Conservation (phyloP, 1,140 invertebrate genomes). For the Parasteatoda tepidariorum region DNA sequence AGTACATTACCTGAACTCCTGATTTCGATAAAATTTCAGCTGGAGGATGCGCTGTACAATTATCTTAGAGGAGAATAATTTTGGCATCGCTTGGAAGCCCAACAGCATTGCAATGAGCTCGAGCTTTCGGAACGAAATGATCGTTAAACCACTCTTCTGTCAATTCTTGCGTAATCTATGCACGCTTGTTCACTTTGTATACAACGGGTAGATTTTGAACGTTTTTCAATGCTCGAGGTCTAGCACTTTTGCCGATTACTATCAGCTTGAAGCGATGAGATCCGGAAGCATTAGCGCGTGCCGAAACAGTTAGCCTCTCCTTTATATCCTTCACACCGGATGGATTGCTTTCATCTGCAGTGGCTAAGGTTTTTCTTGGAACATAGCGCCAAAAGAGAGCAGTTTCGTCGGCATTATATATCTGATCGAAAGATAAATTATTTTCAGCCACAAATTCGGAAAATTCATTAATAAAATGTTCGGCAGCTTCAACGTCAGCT, state of each 20-base stretch:
- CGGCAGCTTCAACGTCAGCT: no score
- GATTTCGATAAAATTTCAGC: not conserved
- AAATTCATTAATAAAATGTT: no score
- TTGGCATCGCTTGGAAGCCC: not conserved
- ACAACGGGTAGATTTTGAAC: not conserved
- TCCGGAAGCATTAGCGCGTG: not conserved
- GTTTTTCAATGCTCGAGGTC: not conserved
- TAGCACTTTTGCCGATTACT: not conserved
- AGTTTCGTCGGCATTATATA: slow-evolving; percentile 42
- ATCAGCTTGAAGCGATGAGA: not conserved
- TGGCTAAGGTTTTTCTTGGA: slow-evolving; percentile 19
- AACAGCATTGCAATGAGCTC: not conserved
- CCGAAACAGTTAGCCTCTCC: not conserved
- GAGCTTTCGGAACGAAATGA: not conserved
- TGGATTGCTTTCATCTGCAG: not conserved
- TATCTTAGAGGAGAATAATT: not conserved
- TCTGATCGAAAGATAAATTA: no score
- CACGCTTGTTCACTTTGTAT: not conserved
- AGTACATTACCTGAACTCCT: not conserved
- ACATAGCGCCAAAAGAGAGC: slow-evolving; percentile 21
- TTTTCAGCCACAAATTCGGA: no score
- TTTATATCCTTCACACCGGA: not conserved
- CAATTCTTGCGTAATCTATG: not conserved
- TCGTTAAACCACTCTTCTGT: not conserved
- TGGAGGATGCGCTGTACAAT: not conserved